phyloP scores from a whole-genome alignment of 1,140 invertebrate species.

The Dendroctonus ponderosae region DNA sequence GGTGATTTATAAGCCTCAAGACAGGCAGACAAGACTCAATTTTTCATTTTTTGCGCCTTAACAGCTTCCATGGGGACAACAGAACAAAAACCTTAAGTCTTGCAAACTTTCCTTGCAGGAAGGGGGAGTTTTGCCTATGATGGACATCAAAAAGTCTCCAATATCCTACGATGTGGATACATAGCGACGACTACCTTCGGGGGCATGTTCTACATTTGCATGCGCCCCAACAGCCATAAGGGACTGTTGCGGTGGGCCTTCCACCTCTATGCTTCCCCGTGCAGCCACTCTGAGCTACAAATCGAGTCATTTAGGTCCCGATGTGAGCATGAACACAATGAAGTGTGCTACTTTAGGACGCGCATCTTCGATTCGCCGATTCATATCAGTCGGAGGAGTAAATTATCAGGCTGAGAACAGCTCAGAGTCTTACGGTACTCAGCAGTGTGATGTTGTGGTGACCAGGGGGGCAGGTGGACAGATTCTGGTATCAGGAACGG shows the following conservation, averaged over 20 bases:
- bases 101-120: slow-evolving; percentile 53
- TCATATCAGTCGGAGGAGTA: slow-evolving; percentile 15
- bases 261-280: slow-evolving; percentile 37
- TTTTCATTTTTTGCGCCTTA: no score
- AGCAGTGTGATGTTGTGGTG: slow-evolving; percentile 28
- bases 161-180: slow-evolving; percentile 54
- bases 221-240: slow-evolving; percentile 46
- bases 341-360: slow-evolving; percentile 43
- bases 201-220: slow-evolving; percentile 42
- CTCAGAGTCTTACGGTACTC: slow-evolving; percentile 7
- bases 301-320: slow-evolving; percentile 41
- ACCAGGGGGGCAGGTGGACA: slow-evolving; percentile 32
- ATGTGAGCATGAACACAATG: slow-evolving; percentile 16
- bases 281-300: slow-evolving; percentile 46
- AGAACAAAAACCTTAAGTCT: no score
- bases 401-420: slow-evolving; percentile 8
- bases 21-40: no score
- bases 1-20: no score
- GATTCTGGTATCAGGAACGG: slow-evolving; percentile 29
- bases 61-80: no score
- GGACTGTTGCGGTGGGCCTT: slow-evolving; percentile 49
- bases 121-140: slow-evolving; percentile 57
- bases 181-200: slow-evolving; percentile 49
- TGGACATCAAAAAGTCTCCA: slow-evolving; percentile 57
- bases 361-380: slow-evolving; percentile 20